Percentiles rank a stretch among this genome's conserved stretches.
phyloP scores from a whole-genome alignment of 2,888 invertebrate genomes.

The Craniophora ligustri region DNA sequence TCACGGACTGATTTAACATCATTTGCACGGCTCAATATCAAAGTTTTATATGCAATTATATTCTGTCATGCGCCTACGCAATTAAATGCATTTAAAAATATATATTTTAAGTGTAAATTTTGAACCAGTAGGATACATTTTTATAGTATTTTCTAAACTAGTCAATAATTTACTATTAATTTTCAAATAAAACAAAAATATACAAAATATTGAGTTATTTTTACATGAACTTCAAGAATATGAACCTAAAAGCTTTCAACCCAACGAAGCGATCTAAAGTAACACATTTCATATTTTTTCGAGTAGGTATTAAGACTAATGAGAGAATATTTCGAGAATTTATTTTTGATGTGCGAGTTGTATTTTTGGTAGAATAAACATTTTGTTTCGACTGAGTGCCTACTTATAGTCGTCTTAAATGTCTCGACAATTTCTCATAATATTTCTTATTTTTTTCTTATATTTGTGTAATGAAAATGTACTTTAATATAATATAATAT shows the following conservation, averaged over 20 bases:
- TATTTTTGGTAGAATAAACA: constrained; percentile 29
- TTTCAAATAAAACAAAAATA: no score
- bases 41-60: no score
- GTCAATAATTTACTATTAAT: no score
- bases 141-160: no score
- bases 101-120: no score
- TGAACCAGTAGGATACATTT: no score
- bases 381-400: constrained; percentile 38
- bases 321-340: constrained; percentile 31
- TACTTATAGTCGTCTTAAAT: constrained; percentile 34
- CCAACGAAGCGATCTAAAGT: constrained; percentile 20
- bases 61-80: no score
- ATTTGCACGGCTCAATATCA: no score
- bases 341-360: constrained; percentile 29
- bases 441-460: constrained; percentile 29
- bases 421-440: constrained; percentile 21
- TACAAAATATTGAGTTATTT: no score
- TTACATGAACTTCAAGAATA: background rate
- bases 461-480: constrained; percentile 31
- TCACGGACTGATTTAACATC: no score
- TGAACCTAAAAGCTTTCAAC: constrained; percentile 22
- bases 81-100: no score
- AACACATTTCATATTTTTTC: constrained; percentile 33
- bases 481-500: constrained; percentile 1
- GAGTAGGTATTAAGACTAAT: constrained; percentile 45